Evolutionary conservation across 2,888 invertebrate species (phyloP), one percentile per base, ranked within the genome.

Genomic region (Pasiphila rectangulata): DNA sequence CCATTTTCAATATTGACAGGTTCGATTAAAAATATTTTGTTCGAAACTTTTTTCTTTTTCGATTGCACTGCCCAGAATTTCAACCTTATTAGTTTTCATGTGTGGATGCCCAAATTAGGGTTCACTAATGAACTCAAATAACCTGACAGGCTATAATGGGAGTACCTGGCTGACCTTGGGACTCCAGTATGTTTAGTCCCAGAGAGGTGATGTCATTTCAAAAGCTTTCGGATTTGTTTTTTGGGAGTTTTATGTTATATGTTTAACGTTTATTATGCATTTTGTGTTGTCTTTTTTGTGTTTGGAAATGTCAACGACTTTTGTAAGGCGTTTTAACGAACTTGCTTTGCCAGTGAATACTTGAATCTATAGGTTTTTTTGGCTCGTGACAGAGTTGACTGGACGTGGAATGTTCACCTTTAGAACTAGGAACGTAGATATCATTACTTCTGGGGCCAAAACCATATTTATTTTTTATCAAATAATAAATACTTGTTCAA

Each of bases 81-180:
- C 27, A 40, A 49, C 17, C 9, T 16, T 17, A 16, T 15, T 32
- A 17, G n/a, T 19, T 32, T 16, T 32, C 32, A n/a, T n/a, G n/a
- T 17, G 32, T 17, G 32, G 32, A 32, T 32, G 32, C 23, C 56
- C 55, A 52, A 58, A 59, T 63, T 59, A 45, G 54, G 54, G 39
- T 41, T 29, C 45, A 36, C 57, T 69, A 69, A 69, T 67, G 66
- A 69, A 66, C 62, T 58, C 55, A 49, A 58, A 51, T 56, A 46
- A 57, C 57, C 49, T 54, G 65, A 53, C 53, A 48, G 51, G 21
- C 44, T 20, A n/a, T 41, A 56, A 46, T 32, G 30, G 37, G 49
- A 27, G 56, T 39, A 40, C 49, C 45, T 34, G 32, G 38, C 16
- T 51, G 63, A 61, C 69, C 69, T 70, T 67, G 65, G 23, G 6